Evolutionary conservation across 2,113 vertebrate species (phyloP), one percentile per base, ranked within the genome.

Genomic region (Zingel zingel): DNA sequence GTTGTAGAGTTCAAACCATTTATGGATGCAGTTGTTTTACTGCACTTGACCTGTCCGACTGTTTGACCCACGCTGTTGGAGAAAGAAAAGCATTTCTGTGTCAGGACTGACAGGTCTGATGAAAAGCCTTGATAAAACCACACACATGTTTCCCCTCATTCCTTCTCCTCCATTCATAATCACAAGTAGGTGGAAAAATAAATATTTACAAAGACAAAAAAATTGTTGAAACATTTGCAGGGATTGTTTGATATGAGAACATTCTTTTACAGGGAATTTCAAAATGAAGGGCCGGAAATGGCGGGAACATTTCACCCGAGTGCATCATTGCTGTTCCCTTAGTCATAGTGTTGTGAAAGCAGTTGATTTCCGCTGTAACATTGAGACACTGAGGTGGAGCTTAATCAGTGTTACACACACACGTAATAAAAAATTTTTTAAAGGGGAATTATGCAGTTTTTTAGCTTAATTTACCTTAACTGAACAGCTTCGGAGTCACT

Each of bases 181-280:
- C 51, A 67, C 27, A 73, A 64, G 58, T 63, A 77, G 53, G n/a
- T 58, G 68, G 57, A 75, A 86, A 88, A 83, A 86, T 81, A 83
- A 91, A 90, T 86, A 91, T 91, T 90, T 91, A 86, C 83, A 85
- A 23, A 53, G 33, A 83, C 68, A 83, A 11, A 11, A 43, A 43
- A 43, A 43, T 77, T 80, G 80, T 85, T 77, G 53, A 83, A 86
- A 85, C 79, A 73, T 79, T 89, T 53, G 27, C 54, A 39, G 27
- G 45, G 56, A 59, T 65, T 65, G 64, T 86, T 71, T 85, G 30
- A 90, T 73, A 67, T 50, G 39, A 85, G 69, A 86, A 53, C 27
- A 14, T 27, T 33, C 48, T 43, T 47, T 63, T 7, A 16, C 16
- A 65, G 39, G 67, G 68, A 61, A 82, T 90, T 79, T 81, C 77